Percentiles rank a stretch among this genome's conserved stretches.
These are phyloP conservation scores for Dascillus cervinus DNA, from an alignment of 2,888 invertebrate species.

Conservation along the genomic window DNA sequence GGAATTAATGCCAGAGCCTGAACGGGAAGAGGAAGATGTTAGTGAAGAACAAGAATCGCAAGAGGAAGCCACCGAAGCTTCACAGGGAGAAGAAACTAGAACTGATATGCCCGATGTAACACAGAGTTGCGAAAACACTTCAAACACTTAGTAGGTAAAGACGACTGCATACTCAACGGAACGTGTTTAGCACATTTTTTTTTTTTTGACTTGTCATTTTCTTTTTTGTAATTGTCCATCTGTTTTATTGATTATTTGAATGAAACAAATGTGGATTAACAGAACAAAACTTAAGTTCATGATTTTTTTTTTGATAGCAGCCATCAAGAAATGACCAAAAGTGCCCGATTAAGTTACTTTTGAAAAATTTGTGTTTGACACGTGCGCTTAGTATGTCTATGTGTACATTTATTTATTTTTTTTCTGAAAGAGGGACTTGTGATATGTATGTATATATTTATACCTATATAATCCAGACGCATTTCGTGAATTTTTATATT, in stretches of 20 bases:
- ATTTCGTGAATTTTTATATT: slow-evolving; percentile 39
- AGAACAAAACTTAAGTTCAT: too few relatives aligned
- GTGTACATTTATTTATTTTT: slow-evolving; percentile 25
- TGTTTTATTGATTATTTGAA: too few relatives aligned
- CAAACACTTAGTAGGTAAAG: slow-evolving; percentile 20
- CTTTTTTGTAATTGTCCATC: too few relatives aligned
- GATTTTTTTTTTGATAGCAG: too few relatives aligned
- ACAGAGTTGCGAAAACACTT: slow-evolving; percentile 27
- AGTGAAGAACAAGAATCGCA: slow-evolving; percentile 37
- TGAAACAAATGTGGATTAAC: too few relatives aligned
- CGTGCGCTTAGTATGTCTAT: too few relatives aligned
- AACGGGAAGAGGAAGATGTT: slow-evolving; percentile 34
- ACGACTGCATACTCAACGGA: too few relatives aligned
- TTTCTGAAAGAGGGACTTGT: slow-evolving; percentile 36
- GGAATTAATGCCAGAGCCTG: slow-evolving; percentile 66
- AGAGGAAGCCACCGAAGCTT: slow-evolving; percentile 29
- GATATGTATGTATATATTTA: slow-evolving; percentile 39
- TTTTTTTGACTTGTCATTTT: too few relatives aligned
- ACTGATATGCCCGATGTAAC: slow-evolving; percentile 32
- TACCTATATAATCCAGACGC: slow-evolving; percentile 30
- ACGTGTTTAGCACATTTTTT: too few relatives aligned
- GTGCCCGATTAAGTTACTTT: too few relatives aligned
- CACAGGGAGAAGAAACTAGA: slow-evolving; percentile 22
- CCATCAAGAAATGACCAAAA: too few relatives aligned
- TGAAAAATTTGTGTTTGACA: too few relatives aligned